These are phyloP conservation scores for Gonioctena quinquepunctata DNA, from an alignment of 1,140 invertebrate species.

Conservation along the genomic window DNA sequence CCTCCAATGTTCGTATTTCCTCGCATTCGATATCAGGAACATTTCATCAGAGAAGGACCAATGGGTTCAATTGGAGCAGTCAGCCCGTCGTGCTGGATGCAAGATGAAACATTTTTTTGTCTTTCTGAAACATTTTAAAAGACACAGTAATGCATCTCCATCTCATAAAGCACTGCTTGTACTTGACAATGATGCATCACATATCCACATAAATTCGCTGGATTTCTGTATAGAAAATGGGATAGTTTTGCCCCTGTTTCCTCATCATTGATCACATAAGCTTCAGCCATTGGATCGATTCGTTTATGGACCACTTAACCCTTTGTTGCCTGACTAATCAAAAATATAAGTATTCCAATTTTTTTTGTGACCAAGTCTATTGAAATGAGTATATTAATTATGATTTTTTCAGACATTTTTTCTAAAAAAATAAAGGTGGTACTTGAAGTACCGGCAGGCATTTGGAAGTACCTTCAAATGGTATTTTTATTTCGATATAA, in stretches of 20 bases:
- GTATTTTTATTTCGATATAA: no score
- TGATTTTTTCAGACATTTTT: no score
- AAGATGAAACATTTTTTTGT: background rate
- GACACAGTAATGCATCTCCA: background rate
- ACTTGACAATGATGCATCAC: conserved; percentile 28
- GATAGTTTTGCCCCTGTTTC: conserved; percentile 47
- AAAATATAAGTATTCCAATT: no score
- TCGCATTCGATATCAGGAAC: background rate
- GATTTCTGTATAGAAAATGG: conserved; percentile 45
- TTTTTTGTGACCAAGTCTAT: no score
- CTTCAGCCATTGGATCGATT: conserved; percentile 41
- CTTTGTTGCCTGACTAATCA: no score
- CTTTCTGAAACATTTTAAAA: background rate
- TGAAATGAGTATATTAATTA: no score
- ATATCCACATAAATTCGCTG: conserved; percentile 31
- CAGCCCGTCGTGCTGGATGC: background rate
- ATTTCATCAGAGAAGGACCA: background rate
- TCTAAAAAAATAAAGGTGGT: no score
- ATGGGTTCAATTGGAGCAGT: conserved; percentile 24
- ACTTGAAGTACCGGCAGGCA: no score
- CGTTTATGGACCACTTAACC: conserved; percentile 53
- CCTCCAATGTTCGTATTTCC: background rate
- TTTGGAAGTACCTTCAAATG: no score
- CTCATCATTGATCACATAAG: conserved; percentile 38
- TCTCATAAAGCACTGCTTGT: conserved; percentile 9